A percentile compares a stretch with the other conserved stretches of the same genome.
Conservation (phyloP, 2,888 invertebrate species). For the Rotaria magnacalcarata region DNA sequence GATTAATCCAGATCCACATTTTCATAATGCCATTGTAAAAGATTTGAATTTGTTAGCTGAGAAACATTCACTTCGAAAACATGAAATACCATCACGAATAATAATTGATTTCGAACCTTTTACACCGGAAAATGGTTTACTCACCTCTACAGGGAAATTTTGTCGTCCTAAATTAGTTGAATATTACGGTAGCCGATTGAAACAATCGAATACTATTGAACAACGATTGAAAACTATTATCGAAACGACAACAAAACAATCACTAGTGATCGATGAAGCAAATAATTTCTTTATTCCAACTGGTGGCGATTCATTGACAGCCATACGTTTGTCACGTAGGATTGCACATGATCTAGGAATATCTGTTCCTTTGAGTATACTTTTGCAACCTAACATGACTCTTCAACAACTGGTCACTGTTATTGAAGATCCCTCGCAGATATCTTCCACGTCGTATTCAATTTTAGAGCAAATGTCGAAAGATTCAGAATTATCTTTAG, state of each 20-base stretch:
- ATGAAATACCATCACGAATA: background rate
- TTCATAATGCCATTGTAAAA: background rate
- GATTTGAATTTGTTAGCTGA: background rate
- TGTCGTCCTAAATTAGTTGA: background rate
- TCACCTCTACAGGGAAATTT: background rate
- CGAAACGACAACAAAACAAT: background rate
- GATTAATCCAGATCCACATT: background rate
- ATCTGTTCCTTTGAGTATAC: background rate
- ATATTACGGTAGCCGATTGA: slow-evolving; percentile 48
- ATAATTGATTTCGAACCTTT: background rate
- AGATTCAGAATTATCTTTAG: background rate
- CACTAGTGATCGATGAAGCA: too few species aligned
- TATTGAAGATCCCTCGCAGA: background rate
- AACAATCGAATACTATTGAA: background rate
- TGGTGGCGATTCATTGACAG: background rate
- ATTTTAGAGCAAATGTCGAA: background rate
- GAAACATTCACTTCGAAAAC: background rate
- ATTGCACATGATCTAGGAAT: background rate
- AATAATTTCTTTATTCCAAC: background rate
- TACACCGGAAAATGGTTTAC: background rate
- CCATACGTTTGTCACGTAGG: background rate
- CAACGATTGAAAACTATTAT: slow-evolving; percentile 39
- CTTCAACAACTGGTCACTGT: background rate
- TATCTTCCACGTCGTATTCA: background rate
- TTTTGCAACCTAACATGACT: background rate